Percentiles rank a stretch among this genome's conserved stretches.
Conservation (phyloP, 1,140 invertebrate genomes). For the Aphis gossypii region DNA sequence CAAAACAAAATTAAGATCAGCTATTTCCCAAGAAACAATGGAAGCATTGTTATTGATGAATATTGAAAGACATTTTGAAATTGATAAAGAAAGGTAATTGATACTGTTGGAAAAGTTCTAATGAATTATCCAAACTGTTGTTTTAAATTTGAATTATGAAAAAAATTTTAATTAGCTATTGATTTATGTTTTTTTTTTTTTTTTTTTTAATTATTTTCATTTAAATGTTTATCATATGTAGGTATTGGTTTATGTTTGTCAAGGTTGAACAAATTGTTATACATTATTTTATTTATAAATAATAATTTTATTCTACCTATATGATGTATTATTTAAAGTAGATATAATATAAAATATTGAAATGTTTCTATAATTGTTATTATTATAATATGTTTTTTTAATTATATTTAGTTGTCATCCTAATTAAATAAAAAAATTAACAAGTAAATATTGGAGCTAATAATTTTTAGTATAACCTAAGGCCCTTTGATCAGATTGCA, state of each 20-base stretch:
- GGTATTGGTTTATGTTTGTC: background rate
- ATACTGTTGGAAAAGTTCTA: background rate
- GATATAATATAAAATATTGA: background rate
- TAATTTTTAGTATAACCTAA: background rate
- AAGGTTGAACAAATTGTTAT: background rate
- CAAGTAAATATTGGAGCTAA: background rate
- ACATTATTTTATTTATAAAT: background rate
- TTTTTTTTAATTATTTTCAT: too few relatives aligned
- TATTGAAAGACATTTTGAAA: slow-evolving; percentile 14
- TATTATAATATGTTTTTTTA: background rate
- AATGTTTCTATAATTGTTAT: background rate
- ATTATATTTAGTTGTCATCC: background rate
- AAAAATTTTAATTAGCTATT: too few relatives aligned
- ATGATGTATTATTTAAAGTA: background rate
- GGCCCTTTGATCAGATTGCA: too few relatives aligned
- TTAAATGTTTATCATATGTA: too few relatives aligned
- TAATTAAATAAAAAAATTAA: background rate
- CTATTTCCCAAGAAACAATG: background rate
- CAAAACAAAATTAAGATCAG: background rate
- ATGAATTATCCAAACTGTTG: background rate
- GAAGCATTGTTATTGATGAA: slow-evolving; percentile 7
- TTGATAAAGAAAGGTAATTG: slow-evolving; percentile 7
- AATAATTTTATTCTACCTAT: background rate
- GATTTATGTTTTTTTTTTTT: too few relatives aligned
- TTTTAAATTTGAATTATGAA: background rate